Percentiles rank a stretch among this genome's conserved stretches.
Evolutionary conservation across 2,888 invertebrate genomes (phyloP).

Genomic region (Oegoconia quadripuncta): DNA sequence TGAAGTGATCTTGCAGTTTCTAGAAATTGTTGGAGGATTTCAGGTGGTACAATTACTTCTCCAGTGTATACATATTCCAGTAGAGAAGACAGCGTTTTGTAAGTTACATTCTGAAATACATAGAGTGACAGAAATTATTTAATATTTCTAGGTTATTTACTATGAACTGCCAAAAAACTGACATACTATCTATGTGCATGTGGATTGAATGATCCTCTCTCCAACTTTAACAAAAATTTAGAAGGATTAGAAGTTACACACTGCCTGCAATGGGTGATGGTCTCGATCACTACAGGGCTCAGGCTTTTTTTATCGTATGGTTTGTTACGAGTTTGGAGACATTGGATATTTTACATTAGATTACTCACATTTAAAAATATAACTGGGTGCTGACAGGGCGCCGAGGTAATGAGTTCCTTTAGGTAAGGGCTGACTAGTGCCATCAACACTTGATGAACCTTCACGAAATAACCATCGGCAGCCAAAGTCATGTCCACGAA

Average conservation of each 20-base stretch:
- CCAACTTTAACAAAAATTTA: too few relatives aligned
- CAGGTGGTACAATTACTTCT: constrained; percentile 51
- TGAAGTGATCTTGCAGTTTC: constrained; percentile 52
- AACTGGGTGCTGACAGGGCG: constrained; percentile 68
- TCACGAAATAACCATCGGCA: constrained; percentile 67
- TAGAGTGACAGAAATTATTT: neutral
- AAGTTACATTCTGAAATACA: constrained; percentile 52
- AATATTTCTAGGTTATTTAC: neutral
- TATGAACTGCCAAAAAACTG: too few relatives aligned
- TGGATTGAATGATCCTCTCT: too few relatives aligned
- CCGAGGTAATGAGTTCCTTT: constrained; percentile 63
- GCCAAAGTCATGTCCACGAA: constrained; percentile 73
- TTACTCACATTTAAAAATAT: constrained; percentile 68
- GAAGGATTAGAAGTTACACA: too few relatives aligned
- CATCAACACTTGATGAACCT: constrained; percentile 62
- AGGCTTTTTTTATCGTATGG: neutral
- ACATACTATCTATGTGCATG: too few relatives aligned
- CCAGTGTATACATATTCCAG: constrained; percentile 64
- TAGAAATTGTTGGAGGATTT: constrained; percentile 42
- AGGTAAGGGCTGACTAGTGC: constrained; percentile 69
- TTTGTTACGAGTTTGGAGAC: too few relatives aligned
- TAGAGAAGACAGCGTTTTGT: constrained; percentile 44
- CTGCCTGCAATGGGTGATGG: too few relatives aligned
- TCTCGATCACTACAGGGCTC: neutral
- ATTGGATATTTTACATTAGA: neutral